These are phyloP conservation scores for Carpatolechia fugitivella DNA, from an alignment of 2,888 invertebrate genomes.

Conservation along the genomic window DNA sequence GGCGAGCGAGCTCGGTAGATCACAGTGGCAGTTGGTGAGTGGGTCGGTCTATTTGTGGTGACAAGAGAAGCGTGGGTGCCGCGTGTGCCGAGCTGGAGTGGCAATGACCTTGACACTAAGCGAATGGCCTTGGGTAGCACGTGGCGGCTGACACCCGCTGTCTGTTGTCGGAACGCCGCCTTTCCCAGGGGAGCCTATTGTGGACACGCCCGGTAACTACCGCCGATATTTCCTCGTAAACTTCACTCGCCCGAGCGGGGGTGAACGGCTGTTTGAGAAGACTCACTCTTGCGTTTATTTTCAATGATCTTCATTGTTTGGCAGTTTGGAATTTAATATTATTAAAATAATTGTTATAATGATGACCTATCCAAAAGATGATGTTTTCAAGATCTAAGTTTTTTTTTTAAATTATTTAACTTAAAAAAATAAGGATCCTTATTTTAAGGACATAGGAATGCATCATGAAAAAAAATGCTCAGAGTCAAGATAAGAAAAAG, in stretches of 20 bases:
- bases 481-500: too few species aligned
- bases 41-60: constrained; percentile 77
- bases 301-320: background rate
- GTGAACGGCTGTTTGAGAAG: background rate
- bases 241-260: background rate
- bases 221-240: constrained; percentile 27
- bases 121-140: constrained; percentile 80
- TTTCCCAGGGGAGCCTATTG: constrained; percentile 77
- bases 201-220: constrained; percentile 62
- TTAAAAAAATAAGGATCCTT: too few species aligned
- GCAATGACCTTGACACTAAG: constrained; percentile 80
- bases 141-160: constrained; percentile 79
- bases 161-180: constrained; percentile 79
- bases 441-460: too few species aligned
- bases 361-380: too few species aligned
- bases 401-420: too few species aligned
- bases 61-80: constrained; percentile 77
- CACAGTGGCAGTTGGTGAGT: constrained; percentile 51
- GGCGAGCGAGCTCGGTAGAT: constrained; percentile 54
- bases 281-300: background rate
- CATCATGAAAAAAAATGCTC: too few species aligned
- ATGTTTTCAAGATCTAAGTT: too few species aligned
- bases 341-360: background rate
- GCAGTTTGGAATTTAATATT: background rate
- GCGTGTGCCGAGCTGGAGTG: constrained; percentile 77